Percentiles rank a stretch among this genome's conserved stretches.
Conservation (phyloP, 1,140 invertebrate genomes). For the Venustaconcha ellipsiformis region DNA sequence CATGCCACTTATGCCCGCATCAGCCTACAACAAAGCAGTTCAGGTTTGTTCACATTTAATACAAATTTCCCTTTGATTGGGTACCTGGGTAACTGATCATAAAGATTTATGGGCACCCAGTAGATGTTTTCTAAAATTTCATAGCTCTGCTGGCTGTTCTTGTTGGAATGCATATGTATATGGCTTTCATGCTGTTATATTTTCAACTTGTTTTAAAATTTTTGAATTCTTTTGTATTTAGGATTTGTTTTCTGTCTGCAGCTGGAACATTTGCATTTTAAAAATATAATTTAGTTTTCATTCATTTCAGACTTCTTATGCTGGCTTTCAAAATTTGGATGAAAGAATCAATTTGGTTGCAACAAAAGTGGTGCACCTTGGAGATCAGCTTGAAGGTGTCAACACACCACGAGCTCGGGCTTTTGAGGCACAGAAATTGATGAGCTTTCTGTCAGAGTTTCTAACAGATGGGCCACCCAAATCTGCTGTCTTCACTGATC, state of each 20-base stretch:
- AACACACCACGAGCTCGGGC: constrained; percentile 93
- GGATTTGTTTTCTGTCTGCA: neutral
- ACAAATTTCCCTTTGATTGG: too few species aligned
- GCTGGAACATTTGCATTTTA: neutral
- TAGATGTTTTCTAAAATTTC: too few species aligned
- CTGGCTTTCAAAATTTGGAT: constrained; percentile 92
- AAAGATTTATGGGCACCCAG: too few species aligned
- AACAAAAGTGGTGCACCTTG: constrained; percentile 96
- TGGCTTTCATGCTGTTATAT: too few species aligned
- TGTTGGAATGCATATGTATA: too few species aligned
- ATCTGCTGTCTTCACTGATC: constrained; percentile 89
- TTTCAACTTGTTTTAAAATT: too few species aligned
- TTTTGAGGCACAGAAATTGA: constrained; percentile 93
- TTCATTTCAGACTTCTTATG: constrained; percentile 79
- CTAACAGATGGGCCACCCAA: constrained; percentile 86
- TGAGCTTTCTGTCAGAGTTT: constrained; percentile 95
- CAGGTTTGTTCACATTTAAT: too few species aligned
- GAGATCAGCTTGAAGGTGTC: constrained; percentile 96
- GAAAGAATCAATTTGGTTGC: constrained; percentile 97
- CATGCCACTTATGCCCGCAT: too few species aligned
- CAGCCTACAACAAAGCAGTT: too few species aligned
- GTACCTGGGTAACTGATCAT: too few species aligned
- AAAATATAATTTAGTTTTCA: neutral
- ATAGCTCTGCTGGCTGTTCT: too few species aligned
- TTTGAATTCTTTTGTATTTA: too few species aligned